Base-by-base conservation (phyloP, 2,113 vertebrate species). In the Neogobius melanostomus region DNA sequence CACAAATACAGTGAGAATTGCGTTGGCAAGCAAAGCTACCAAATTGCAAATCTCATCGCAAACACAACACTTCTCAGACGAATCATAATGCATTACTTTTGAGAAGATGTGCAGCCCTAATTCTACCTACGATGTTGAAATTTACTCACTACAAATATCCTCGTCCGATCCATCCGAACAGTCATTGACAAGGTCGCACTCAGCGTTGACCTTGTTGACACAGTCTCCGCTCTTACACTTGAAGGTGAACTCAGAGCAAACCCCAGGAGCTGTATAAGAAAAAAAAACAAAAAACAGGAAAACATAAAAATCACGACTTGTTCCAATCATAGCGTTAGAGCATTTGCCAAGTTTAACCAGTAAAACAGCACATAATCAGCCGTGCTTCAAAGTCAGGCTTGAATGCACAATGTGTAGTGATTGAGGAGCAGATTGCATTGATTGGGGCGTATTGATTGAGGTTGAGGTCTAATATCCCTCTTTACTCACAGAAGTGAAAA, bases 151-250 rank as follows among this genome's bases (percentile, higher is more conserved):
- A 6, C 93, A 94, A 71, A 0, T 0, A 1, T 61, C 49, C 70
- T 94, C 93, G 10, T 94, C 93, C 0, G 92, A 91, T 7, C 71
- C 60, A 64, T 94, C 93, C 0, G 73, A 4, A 79, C 93, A 94
- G 87, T 94, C 93, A 0, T 9, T 44, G 44, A 88, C 28, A 0
- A 79, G 89, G 83, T 94, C 92, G 14, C 93, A 94, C 75, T 94
- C 92, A 0, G 92, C 90, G 3, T 94, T 94, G 72, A 92, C 76
- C 82, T 93, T 94, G 87, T 91, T 93, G 75, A 93, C 83, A 75
- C 93, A 94, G 3, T 76, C 60, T 0, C 66, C n/a, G 28, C 79
- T 86, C 15, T n/a, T 43, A 62, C 93, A 94, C 65, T 68, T 86
- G 84, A 87, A 93, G 83, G 83, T 92, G 81, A 73, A 93, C 61